Evolutionary conservation across 2,797 vertebrate genomes (phyloP).

Genomic region (Pipistrellus pygmaeus): DNA sequence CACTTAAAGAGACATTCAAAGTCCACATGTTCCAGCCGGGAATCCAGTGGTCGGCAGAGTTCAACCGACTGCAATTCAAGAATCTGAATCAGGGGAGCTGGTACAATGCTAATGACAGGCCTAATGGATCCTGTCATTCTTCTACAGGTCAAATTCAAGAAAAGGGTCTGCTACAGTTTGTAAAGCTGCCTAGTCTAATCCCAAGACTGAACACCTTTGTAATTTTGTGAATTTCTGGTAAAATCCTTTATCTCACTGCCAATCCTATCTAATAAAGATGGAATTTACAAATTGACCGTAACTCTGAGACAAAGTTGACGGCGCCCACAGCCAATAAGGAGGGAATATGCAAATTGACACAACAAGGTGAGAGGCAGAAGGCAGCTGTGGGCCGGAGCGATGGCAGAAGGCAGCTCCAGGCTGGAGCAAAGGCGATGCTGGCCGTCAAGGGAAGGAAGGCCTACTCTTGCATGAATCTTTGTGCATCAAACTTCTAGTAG

Average conservation of each 20-base stretch:
- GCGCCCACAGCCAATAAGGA: no score
- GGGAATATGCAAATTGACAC: no score
- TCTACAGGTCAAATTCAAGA: not conserved
- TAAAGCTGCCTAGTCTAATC: not conserved
- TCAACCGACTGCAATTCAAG: slow-evolving; percentile 92
- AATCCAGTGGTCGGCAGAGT: slow-evolving; percentile 95
- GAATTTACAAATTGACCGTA: no score
- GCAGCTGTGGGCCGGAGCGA: no score
- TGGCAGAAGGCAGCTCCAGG: no score
- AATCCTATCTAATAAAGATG: not conserved
- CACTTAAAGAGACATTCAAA: slow-evolving; percentile 96
- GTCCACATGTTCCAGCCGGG: slow-evolving; percentile 96
- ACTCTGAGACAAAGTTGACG: no score
- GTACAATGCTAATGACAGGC: not conserved
- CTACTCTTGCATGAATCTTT: no score
- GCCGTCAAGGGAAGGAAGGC: no score
- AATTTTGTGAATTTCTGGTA: not conserved
- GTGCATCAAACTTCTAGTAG: no score
- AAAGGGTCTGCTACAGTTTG: not conserved
- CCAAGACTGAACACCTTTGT: not conserved
- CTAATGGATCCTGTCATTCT: not conserved
- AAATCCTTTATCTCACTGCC: not conserved
- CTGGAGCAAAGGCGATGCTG: no score
- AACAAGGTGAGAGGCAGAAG: no score
- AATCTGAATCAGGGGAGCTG: not conserved